Evolutionary conservation across 2,797 vertebrate genomes (phyloP).

Genomic region (Aldrovandia affinis): DNA sequence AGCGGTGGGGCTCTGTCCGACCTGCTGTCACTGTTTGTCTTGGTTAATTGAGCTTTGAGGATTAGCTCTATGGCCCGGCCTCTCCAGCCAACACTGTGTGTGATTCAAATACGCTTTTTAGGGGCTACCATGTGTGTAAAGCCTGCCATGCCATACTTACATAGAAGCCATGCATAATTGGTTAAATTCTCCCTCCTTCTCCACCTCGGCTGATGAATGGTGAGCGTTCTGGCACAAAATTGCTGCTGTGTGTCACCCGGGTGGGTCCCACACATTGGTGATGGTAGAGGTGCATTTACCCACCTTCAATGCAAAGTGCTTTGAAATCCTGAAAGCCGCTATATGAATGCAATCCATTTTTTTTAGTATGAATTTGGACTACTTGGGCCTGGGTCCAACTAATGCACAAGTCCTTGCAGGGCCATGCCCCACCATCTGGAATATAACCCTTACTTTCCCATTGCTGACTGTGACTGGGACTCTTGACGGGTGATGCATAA

Average conservation of each 20-base stretch:
- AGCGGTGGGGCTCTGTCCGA: not conserved
- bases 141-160: not conserved
- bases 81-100: not conserved
- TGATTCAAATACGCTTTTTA: constrained; percentile 29
- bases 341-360: not conserved
- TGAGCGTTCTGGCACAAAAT: not conserved
- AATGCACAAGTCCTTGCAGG: not conserved
- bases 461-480: not conserved
- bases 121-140: not conserved
- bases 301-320: too few relatives aligned
- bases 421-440: not conserved
- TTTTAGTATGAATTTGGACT: not conserved
- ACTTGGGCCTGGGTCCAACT: not conserved
- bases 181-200: not conserved
- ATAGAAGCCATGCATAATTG: not conserved
- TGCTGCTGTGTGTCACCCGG: not conserved
- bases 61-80: not conserved
- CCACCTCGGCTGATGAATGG: not conserved
- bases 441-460: not conserved
- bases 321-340: not conserved
- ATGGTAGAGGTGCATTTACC: too few relatives aligned
- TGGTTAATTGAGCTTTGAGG: constrained; percentile 34
- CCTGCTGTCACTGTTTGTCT: constrained; percentile 30
- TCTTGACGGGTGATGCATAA: not conserved
- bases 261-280: not conserved